A percentile compares a stretch with the other conserved stretches of the same genome.
phyloP scores from a whole-genome alignment of 2,797 vertebrate species.

The Protosalanx chinensis region DNA sequence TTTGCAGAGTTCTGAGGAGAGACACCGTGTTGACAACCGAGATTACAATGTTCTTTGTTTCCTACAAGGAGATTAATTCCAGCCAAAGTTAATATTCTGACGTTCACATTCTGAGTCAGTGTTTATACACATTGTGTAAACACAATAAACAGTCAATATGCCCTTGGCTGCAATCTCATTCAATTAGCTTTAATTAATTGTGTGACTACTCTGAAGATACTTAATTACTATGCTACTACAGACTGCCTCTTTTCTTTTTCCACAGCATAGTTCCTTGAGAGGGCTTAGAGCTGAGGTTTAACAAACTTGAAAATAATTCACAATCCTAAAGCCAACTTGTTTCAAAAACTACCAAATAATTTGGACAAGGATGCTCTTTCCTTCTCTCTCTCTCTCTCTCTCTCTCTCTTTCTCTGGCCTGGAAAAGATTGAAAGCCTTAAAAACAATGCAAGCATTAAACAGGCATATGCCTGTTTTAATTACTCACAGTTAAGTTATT shows the following conservation, averaged over 20 bases:
- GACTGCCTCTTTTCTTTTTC: not conserved
- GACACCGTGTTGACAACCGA: not conserved
- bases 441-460: not conserved
- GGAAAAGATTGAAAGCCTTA: not conserved
- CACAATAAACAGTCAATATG: slow-evolving; percentile 3
- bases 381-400: not conserved
- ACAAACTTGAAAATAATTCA: not conserved
- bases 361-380: not conserved
- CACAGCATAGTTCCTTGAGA: not conserved
- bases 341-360: not conserved
- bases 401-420: not conserved
- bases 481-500: too few relatives aligned
- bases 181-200: slow-evolving; percentile 19
- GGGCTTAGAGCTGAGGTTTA: not conserved
- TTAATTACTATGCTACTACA: slow-evolving; percentile 15
- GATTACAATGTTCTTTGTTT: not conserved
- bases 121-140: not conserved
- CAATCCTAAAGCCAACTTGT: slow-evolving; percentile 1
- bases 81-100: not conserved
- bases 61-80: not conserved
- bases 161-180: slow-evolving; percentile 2
- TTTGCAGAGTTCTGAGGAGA: not conserved
- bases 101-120: not conserved
- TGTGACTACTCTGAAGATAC: slow-evolving; percentile 13
- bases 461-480: too few relatives aligned